Evolutionary conservation across 2,797 vertebrate genomes (phyloP), one percentile per base, ranked within the genome.

Genomic region (Taenioides sp.): DNA sequence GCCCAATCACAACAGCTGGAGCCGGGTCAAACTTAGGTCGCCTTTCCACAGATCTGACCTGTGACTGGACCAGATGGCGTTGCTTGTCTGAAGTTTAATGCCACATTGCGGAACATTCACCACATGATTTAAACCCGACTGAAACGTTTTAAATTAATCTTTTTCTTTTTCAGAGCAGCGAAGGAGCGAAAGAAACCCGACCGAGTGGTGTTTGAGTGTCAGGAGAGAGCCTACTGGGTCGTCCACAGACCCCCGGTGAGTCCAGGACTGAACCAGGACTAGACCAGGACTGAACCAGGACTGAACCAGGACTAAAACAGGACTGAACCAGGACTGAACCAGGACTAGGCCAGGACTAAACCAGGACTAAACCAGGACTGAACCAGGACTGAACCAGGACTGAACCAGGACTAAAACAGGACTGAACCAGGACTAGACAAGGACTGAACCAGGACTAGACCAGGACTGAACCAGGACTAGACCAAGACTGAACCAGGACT

Each of bases 161-260:
- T 17, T 23, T 22, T 76, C 0, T 58, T 78, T 63, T 71, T 67
- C 76, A 99, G 98, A 87, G 95, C 97, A 0, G 96, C 95, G 4
- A 99, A 97, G 82, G 98, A 98, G 88, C 92, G 97, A 82, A 97
- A 94, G 88, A 99, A 98, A 76, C 95, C 92, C 0, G 98, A 99
- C 81, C 93, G 96, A 2, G 96, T 96, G 0, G 95, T 97, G 4
- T 91, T 98, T 89, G 96, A 98, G 72, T 97, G 96, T 81, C 98
- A 99, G 88, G 97, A 99, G 88, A 96, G 97, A 87, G 98, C 97
- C 0, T 98, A 98, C 78, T 99, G 98, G 98, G 94, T 98, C 71
- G 96, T 99, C 71, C 96, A 98, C 84, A 91, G 96, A 64, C 93
- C 96, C 50, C 96, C 96, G 37, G 98, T 99, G 74, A 96, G 95